A percentile compares a stretch with the other conserved stretches of the same genome.
phyloP scores from a whole-genome alignment of 2,113 vertebrate genomes.

The Azemiops feae region DNA sequence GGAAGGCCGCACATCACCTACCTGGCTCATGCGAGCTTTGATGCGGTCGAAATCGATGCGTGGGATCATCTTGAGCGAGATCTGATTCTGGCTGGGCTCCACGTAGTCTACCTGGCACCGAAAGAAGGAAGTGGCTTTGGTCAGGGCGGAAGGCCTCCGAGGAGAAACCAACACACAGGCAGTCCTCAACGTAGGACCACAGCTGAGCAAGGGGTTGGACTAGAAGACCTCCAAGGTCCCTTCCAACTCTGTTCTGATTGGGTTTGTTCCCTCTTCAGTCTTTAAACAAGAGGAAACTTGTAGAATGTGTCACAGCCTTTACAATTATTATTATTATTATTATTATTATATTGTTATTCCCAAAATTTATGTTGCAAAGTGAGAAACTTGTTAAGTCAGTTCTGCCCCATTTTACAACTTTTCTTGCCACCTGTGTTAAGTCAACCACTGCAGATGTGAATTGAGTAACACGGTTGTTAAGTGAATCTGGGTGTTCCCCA shows the following conservation, averaged over 20 bases:
- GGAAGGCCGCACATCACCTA: conserved; percentile 36
- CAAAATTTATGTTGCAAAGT: not conserved
- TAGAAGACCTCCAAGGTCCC: too few species aligned
- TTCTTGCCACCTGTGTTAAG: not conserved
- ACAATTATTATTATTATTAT: too few species aligned
- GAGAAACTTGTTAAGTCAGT: not conserved
- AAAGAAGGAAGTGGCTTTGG: fast-evolving
- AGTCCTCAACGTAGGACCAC: not conserved
- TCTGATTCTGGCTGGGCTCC: conserved; percentile 95
- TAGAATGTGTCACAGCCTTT: not conserved
- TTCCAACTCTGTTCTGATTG: too few species aligned
- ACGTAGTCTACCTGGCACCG: conserved; percentile 87
- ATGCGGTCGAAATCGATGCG: conserved; percentile 93
- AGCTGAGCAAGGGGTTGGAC: not conserved
- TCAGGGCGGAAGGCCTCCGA: not conserved
- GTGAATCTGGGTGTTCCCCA: not conserved
- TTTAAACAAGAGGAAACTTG: not conserved
- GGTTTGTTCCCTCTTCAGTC: not conserved
- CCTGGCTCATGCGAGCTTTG: conserved; percentile 94
- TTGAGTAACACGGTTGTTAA: not conserved
- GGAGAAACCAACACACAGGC: not conserved
- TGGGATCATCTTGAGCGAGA: conserved; percentile 96
- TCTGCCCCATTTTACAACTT: not conserved
- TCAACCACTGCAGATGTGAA: not conserved
- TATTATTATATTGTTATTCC: too few species aligned